Percentiles rank a stretch among this genome's conserved stretches.
These are phyloP conservation scores for Xyliphius kryptos DNA, from an alignment of 2,113 vertebrate species.

Conservation along the genomic window DNA sequence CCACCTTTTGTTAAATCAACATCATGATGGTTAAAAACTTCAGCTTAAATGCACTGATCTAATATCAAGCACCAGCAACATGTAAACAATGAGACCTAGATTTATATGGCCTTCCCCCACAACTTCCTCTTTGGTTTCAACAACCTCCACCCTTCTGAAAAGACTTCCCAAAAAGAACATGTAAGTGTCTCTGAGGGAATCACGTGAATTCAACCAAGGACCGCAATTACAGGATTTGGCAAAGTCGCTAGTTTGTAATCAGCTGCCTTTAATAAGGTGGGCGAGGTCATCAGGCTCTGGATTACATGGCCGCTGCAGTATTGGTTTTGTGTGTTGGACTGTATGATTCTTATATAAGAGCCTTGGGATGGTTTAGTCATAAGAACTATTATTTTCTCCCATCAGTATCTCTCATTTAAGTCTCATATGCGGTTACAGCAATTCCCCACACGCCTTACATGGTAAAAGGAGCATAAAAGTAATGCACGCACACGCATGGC, in stretches of 20 bases:
- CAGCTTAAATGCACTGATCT: not conserved
- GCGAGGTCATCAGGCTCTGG: not conserved
- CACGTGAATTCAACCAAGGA: no score
- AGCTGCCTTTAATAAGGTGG: not conserved
- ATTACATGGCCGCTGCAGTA: not conserved
- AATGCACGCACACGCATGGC: not conserved
- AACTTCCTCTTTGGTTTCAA: not conserved
- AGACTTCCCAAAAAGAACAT: not conserved
- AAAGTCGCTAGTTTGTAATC: no score
- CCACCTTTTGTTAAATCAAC: not conserved
- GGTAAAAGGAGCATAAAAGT: not conserved
- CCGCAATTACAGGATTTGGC: no score
- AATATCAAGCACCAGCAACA: not conserved
- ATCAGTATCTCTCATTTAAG: not conserved
- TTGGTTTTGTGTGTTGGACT: constrained; percentile 20
- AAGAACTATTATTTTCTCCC: not conserved
- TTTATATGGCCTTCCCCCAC: not conserved
- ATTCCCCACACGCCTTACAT: not conserved
- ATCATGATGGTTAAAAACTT: not conserved
- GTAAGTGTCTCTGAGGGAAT: not conserved
- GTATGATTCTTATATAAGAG: constrained; percentile 15
- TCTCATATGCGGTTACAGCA: not conserved
- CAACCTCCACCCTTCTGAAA: not conserved
- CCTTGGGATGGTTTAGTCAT: constrained; percentile 15
- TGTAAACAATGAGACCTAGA: not conserved